Evolutionary conservation across 1,140 invertebrate genomes (phyloP).

Genomic region (Delia radicum): DNA sequence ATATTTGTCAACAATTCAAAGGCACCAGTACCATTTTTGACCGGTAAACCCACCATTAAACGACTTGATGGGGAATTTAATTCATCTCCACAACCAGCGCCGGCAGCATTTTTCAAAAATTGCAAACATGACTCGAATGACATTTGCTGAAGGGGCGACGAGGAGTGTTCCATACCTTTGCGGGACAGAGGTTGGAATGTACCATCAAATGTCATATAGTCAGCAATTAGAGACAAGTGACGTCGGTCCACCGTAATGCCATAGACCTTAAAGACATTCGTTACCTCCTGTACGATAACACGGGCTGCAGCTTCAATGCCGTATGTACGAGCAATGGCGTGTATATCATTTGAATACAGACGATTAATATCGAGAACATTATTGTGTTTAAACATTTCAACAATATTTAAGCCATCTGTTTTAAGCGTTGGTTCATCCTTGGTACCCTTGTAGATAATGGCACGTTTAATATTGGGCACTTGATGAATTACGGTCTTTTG

Average conservation of each 20-base stretch:
- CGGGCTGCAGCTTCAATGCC: slow-evolving; percentile 94
- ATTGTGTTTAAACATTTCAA: slow-evolving; percentile 82
- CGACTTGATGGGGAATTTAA: slow-evolving; percentile 86
- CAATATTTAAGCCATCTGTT: slow-evolving; percentile 94
- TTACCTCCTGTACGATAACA: slow-evolving; percentile 88
- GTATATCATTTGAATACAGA: slow-evolving; percentile 93
- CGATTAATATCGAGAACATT: slow-evolving; percentile 81
- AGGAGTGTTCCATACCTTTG: slow-evolving; percentile 80
- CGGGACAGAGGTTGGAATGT: slow-evolving; percentile 86
- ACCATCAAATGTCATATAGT: slow-evolving; percentile 98
- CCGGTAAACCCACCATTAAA: slow-evolving; percentile 82
- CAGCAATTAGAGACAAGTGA: slow-evolving; percentile 90
- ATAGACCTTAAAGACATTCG: slow-evolving; percentile 93
- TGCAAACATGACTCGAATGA: slow-evolving; percentile 91
- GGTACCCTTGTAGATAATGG: slow-evolving; percentile 72
- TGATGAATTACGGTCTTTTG: slow-evolving; percentile 76
- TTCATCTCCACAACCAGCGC: slow-evolving; percentile 71
- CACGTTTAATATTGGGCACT: slow-evolving; percentile 78
- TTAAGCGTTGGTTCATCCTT: slow-evolving; percentile 68
- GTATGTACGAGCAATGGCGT: slow-evolving; percentile 84
- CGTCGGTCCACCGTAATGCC: slow-evolving; percentile 92
- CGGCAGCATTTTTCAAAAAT: slow-evolving; percentile 82
- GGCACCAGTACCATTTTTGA: slow-evolving; percentile 80
- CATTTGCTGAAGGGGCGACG: slow-evolving; percentile 96
- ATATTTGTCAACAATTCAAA: slow-evolving; percentile 60